These are phyloP conservation scores for Emydoidea blandingii DNA, from an alignment of 2,797 vertebrate genomes.

Conservation along the genomic window DNA sequence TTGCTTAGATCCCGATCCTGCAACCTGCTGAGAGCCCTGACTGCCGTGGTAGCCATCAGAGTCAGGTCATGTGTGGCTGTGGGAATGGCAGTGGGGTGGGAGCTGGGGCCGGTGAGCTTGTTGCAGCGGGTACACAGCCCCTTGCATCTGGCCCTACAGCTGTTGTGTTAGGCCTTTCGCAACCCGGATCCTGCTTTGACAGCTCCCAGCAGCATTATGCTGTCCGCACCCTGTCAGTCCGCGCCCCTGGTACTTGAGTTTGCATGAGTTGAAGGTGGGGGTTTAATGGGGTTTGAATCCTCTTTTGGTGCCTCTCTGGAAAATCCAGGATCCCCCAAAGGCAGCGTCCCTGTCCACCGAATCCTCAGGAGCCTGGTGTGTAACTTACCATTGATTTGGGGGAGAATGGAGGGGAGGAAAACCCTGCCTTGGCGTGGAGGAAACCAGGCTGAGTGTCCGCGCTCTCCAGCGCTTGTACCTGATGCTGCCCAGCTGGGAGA, in stretches of 20 bases:
- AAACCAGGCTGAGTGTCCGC: not conserved
- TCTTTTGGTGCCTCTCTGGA: not conserved
- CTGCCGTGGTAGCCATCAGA: too few relatives aligned
- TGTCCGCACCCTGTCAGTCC: not conserved
- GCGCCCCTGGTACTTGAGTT: not conserved
- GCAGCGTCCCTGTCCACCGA: not conserved
- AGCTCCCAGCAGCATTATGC: not conserved
- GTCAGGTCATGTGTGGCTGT: not conserved
- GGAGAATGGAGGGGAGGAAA: not conserved
- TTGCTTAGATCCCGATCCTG: not conserved
- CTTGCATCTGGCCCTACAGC: not conserved
- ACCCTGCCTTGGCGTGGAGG: not conserved
- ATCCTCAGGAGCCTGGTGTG: not conserved
- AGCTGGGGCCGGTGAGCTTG: not conserved
- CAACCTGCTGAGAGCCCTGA: too few relatives aligned
- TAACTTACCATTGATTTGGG: not conserved
- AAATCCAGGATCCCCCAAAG: not conserved
- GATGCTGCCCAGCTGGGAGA: not conserved
- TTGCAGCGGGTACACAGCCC: not conserved
- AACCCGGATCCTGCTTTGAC: not conserved
- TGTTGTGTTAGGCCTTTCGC: not conserved
- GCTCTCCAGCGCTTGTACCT: not conserved
- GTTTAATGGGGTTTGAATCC: not conserved
- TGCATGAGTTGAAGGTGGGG: not conserved
- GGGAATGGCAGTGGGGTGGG: not conserved